Base-by-base conservation (phyloP, 35 echinoderm and acorn worm genomes). In the Patiria miniata region DNA sequence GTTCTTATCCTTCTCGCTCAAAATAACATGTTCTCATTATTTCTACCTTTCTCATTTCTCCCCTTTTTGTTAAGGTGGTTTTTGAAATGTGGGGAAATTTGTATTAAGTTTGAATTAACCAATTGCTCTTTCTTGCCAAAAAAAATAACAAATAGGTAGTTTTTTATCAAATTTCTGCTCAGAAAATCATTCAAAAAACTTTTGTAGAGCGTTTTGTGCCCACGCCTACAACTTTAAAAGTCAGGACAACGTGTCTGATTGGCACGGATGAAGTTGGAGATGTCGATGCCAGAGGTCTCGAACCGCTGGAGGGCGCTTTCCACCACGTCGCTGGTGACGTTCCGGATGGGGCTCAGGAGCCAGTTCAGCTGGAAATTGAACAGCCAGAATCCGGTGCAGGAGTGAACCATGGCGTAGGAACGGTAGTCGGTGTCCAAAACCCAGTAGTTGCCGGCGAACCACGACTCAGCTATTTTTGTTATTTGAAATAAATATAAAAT, bases 401-500 rank as follows among this genome's bases (percentile, higher is more conserved):
- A 87, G 51, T 87, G 85, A 5, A 87, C 85, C n/a, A 87, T 38
- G 44, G 85, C 14, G 68, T 47, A 87, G 28, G 30, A 22, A 36
- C 77, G 61, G 68, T 87, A 87, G 73, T 87, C 85, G 21, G 85
- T 87, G 68, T 87, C 85, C 5, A 87, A 68, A 5, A 87, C 73
- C 85, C 85, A 87, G 39, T 87, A 87, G 30, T 77, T 30, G 26
- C 85, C 85, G 12, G 80, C 80, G 21, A 73, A 73, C 26, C 23
- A 73, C 3, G 65, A 73, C 65, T 73, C 8, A 32, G 26, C 65
- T 73, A 23, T 73, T 73, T 5, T 18, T 47, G 12, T 47, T 4
- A 47, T 4, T 4, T 6, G 26, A 73, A 73, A 23, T 14, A 30
- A 30, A 73, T 36, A 7, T 32, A 30, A 10, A 17, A 7, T 60